Evolutionary conservation across 1,140 invertebrate genomes (phyloP).

Genomic region (Ceratosolen fusciceps): DNA sequence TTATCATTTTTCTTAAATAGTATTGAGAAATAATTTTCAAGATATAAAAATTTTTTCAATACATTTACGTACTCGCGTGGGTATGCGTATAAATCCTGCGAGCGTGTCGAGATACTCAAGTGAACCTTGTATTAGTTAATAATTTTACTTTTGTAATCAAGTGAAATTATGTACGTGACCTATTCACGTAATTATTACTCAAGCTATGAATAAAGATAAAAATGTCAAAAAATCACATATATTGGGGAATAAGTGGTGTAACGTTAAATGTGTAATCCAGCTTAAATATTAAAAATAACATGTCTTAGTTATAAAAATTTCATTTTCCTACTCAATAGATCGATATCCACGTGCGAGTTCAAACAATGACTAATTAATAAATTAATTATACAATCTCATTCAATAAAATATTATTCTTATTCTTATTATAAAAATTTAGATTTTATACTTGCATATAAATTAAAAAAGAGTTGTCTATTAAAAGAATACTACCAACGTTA

Average conservation of each 20-base stretch:
- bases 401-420: too few species aligned
- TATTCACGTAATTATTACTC: background rate
- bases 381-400: too few species aligned
- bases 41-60: too few species aligned
- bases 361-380: background rate
- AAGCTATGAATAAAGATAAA: background rate
- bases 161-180: background rate
- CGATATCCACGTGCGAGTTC: background rate
- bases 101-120: background rate
- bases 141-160: background rate
- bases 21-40: too few species aligned
- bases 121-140: conserved; percentile 3
- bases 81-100: too few species aligned
- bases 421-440: too few species aligned
- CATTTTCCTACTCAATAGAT: background rate
- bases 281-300: background rate
- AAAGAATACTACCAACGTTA: too few species aligned
- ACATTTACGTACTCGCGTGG: too few species aligned
- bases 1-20: too few species aligned
- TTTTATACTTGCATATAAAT: too few species aligned
- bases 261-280: background rate
- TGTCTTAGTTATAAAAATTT: background rate
- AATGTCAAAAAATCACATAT: background rate
- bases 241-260: background rate
- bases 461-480: too few species aligned